Evolutionary conservation across 1,140 invertebrate genomes (phyloP), one percentile per base, ranked within the genome.

Genomic region (Polypedilum pembai): DNA sequence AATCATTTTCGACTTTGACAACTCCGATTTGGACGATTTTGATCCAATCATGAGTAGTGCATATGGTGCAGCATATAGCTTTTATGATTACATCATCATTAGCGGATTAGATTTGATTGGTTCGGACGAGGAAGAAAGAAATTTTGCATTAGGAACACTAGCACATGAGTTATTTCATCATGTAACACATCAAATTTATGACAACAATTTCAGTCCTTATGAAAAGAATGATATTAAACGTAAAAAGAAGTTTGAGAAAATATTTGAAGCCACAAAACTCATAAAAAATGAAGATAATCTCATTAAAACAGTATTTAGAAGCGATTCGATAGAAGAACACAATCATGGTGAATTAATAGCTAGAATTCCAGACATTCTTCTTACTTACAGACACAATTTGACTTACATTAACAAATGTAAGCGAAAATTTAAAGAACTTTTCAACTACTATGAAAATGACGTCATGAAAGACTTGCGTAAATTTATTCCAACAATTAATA

Each of bases 11-110:
- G 45, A 56, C 12, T 56, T 56, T 56, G n/a, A 12, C 12, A 56
- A 56, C 15, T 56, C 45, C 12, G 45, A 56, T 56, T n/a, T 56
- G 3, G 45, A n/a, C n/a, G 45, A 56, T 4, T 56, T 56, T 56
- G 45, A 56, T 56, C 45, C 45, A n/a, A n/a, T n/a, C 12, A 56
- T 56, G 12, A 15, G 15, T 56, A 12, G n/a, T 4, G 45, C 45
- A n/a, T 56, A 56, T 56, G 45, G 45, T 56, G 45, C 45, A n/a
- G 45, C 45, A 15, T 56, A 56, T 56, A 56, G n/a, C n/a, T 56
- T n/a, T 56, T 15, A 56, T 56, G 45, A 56, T 3, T 56, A n/a
- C n/a, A 3, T 56, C 8, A 56, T 56, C 12, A 56, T 56, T 12
- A n/a, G 12, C n/a, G 45, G 12, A n/a, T n/a, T n/a, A 15, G 45